Base-by-base conservation (phyloP, 1,140 invertebrate genomes). In the Hyles euphorbiae region DNA sequence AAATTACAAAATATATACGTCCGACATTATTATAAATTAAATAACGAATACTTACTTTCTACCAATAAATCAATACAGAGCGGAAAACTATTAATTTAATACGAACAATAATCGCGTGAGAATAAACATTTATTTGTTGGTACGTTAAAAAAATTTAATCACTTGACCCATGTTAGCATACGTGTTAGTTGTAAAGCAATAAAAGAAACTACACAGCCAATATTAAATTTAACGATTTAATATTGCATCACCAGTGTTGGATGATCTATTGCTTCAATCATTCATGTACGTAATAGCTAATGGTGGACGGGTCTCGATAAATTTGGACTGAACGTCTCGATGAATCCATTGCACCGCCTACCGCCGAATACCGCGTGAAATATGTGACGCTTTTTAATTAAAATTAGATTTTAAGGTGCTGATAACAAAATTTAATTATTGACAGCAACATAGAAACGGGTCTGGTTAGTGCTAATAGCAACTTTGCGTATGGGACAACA, bases 361-460 rank as follows among this genome's bases (percentile, higher is more conserved):
- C 81, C 71, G 69, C 76, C 82, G 83, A 86, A 85, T 80, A 83
- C 69, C 70, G 73, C 78, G 74, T 83, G 80, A 88, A 78, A 84
- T 86, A 88, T 86, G 79, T 86, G 82, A 85, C 83, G 76, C 74
- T 81, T 85, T 86, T 88, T 86, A 88, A 88, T 88, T 88, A 85
- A 88, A 86, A 85, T 79, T 80, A 77, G 85, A 88, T 88, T 73
- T 72, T 65, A 75, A 78, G 63, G 63, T 58, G 61, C 71, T 81
- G 85, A 88, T 88, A 88, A 88, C 55, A 67, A 73, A 77, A 81
- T 82, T 79, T 74, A 83, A 85, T 86, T 82, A 79, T 76, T 81
- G 61, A 74, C 74, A 63, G 53, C 61, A 65, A 69, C 60, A 75
- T 87, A 87, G 77, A 80, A 77, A 65, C 68, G 8, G 5, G 36